Base-by-base conservation (phyloP, 2,113 vertebrate genomes). In the Collichthys lucidus region DNA sequence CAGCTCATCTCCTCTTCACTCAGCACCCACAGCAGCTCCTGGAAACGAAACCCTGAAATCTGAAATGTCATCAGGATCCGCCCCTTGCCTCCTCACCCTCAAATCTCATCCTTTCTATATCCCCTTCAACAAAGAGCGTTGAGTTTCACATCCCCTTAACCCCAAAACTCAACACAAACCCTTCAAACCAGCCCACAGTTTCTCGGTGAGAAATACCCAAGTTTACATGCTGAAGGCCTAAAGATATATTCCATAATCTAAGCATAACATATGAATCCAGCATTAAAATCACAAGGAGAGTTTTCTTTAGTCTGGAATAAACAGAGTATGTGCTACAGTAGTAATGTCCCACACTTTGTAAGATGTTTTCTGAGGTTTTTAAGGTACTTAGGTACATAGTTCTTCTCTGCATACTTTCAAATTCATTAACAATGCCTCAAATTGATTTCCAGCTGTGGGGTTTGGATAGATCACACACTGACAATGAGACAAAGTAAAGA, bases 1-100 rank as follows among this genome's bases (percentile, higher is more conserved):
- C 85, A 82, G 88, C 85, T 92, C 88, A 86, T 91, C 89, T 86
- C 85, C 86, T 87, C 72, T 63, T 93, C 90, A 75, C 82, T 93
- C 88, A 79, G 40, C 90, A 85, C 70, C 82, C 73, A 5, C 61
- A 68, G 76, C 78, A 80, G 72, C 88, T 83, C 75, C 83, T 82
- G 79, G 79, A 87, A 86, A 84, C 31, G 4, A 77, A 89, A 87
- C 77, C 89, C 83, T 88, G 65, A 91, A 77, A 90, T 89, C 79
- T 70, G 56, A 83, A 84, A 80, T 91, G 88, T 89, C 90, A 82
- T 68, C 75, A 5, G 46, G 80, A 65, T 74, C 68, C 68, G 5
- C 77, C 88, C 84, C 24, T 69, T 19, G 16, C 61, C n/a, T 79
- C 74, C 79, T 82, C 49, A 11, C 59, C 46, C 56, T 77, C 46